Evolutionary conservation across 1,140 invertebrate species (phyloP).

Genomic region (Wasmannia auropunctata): DNA sequence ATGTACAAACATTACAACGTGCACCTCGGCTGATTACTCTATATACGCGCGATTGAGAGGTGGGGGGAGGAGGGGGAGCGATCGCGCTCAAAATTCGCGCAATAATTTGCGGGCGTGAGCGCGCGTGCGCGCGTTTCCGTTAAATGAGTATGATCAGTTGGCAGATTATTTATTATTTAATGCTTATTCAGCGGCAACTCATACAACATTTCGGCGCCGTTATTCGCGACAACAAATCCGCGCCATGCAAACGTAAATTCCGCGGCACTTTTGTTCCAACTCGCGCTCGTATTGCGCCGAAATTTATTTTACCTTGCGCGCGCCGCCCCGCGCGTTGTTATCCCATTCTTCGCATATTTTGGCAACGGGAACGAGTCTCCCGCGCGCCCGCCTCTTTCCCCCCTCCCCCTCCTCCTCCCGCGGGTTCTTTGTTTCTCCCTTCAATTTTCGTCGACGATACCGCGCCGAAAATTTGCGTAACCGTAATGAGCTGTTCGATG

Average conservation of each 20-base stretch:
- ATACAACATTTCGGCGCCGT: conserved; percentile 52
- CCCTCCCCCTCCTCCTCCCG: too few relatives aligned
- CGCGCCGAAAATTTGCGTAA: conserved; percentile 54
- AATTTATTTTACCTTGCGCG: conserved; percentile 51
- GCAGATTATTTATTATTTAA: conserved; percentile 58
- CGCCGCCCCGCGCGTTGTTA: conserved; percentile 34
- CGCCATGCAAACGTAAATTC: conserved; percentile 59
- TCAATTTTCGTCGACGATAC: conserved; percentile 38
- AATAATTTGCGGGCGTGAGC: conserved; percentile 36
- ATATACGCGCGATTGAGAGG: background rate
- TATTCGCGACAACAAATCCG: conserved; percentile 60
- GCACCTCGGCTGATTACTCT: conserved; percentile 18
- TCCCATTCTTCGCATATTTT: conserved; percentile 59
- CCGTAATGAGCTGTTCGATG: conserved; percentile 54
- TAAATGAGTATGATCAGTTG: conserved; percentile 55
- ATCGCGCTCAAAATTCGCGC: conserved; percentile 34
- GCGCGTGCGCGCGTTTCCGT: conserved; percentile 36
- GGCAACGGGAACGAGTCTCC: conserved; percentile 48
- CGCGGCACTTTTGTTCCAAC: conserved; percentile 47
- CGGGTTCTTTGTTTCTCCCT: conserved; percentile 52
- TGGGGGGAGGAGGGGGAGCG: too few relatives aligned
- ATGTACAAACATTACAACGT: conserved; percentile 39
- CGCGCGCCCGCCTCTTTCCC: too few relatives aligned
- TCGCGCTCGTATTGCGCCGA: conserved; percentile 43
- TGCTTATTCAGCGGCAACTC: conserved; percentile 59